A percentile compares a stretch with the other conserved stretches of the same genome.
Evolutionary conservation across 2,113 vertebrate genomes (phyloP).

Genomic region (Triplophysa tibetana): DNA sequence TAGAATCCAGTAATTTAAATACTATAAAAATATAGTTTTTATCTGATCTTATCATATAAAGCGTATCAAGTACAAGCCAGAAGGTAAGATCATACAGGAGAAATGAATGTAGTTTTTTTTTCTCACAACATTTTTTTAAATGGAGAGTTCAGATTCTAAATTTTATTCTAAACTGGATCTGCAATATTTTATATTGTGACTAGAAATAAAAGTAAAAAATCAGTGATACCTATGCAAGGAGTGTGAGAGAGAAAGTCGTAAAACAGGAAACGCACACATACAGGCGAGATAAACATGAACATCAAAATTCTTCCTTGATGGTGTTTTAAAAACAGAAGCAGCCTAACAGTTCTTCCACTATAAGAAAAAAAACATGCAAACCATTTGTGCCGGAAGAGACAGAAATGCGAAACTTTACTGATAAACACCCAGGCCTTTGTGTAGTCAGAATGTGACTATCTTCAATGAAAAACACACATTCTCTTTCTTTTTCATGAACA

Average conservation of each 20-base stretch:
- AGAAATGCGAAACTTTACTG: conserved; percentile 55
- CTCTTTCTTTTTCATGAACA: conserved; percentile 37
- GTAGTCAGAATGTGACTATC: conserved; percentile 57
- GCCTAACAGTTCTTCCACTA: conserved; percentile 38
- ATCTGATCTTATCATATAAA: too few species aligned
- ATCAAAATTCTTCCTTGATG: conserved; percentile 54
- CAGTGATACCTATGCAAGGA: neutral
- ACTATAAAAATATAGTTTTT: too few species aligned
- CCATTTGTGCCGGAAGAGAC: conserved; percentile 21
- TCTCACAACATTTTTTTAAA: too few species aligned
- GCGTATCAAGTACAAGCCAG: too few species aligned
- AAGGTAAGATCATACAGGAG: too few species aligned
- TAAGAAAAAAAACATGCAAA: conserved; percentile 40
- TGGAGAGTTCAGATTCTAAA: too few species aligned
- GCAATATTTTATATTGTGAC: neutral
- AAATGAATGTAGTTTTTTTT: too few species aligned
- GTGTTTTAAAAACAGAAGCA: conserved; percentile 38
- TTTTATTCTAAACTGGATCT: too few species aligned
- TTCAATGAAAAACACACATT: conserved; percentile 46
- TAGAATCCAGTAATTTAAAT: too few species aligned
- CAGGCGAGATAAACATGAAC: conserved; percentile 49
- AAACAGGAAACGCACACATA: neutral
- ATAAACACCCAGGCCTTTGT: conserved; percentile 65
- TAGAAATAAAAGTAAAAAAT: conserved; percentile 8
- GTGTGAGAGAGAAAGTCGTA: neutral